phyloP scores from a whole-genome alignment of 2,888 invertebrate genomes.

The Synergus laeviventris region DNA sequence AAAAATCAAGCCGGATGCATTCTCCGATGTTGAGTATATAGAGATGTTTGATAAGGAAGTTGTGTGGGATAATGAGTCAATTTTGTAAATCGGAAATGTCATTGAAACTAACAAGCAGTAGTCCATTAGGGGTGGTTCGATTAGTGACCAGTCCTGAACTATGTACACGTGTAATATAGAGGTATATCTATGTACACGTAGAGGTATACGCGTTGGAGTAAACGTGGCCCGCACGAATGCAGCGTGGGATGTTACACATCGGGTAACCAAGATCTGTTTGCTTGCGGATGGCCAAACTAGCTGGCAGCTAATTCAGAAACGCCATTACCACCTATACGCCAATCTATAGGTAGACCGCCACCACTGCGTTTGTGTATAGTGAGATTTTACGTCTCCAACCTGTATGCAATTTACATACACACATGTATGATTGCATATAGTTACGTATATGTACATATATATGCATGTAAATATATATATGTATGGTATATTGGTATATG shows the following conservation, averaged over 20 bases:
- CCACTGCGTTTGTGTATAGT: slow-evolving; percentile 49
- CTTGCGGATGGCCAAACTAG: slow-evolving; percentile 75
- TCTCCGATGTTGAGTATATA: too few species aligned
- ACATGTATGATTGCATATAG: background rate
- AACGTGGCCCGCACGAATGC: slow-evolving; percentile 57
- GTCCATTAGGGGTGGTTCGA: slow-evolving; percentile 33
- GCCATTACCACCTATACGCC: slow-evolving; percentile 72
- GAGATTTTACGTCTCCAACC: slow-evolving; percentile 41
- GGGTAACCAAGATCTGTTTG: slow-evolving; percentile 76
- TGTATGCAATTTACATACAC: background rate
- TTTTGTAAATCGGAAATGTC: slow-evolving; percentile 21
- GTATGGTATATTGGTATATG: background rate
- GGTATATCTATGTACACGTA: background rate
- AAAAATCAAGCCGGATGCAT: too few species aligned
- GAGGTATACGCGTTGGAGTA: slow-evolving; percentile 21
- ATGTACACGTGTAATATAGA: slow-evolving; percentile 37
- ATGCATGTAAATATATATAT: background rate
- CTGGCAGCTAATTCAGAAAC: slow-evolving; percentile 75
- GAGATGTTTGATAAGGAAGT: background rate
- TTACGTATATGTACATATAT: background rate
- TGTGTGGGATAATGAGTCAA: background rate
- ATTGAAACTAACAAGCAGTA: slow-evolving; percentile 30
- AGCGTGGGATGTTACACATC: slow-evolving; percentile 74
- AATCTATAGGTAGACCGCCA: slow-evolving; percentile 52
- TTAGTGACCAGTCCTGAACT: slow-evolving; percentile 30